Conservation (phyloP, 2,888 invertebrate genomes). For the Prosapia bicincta region DNA sequence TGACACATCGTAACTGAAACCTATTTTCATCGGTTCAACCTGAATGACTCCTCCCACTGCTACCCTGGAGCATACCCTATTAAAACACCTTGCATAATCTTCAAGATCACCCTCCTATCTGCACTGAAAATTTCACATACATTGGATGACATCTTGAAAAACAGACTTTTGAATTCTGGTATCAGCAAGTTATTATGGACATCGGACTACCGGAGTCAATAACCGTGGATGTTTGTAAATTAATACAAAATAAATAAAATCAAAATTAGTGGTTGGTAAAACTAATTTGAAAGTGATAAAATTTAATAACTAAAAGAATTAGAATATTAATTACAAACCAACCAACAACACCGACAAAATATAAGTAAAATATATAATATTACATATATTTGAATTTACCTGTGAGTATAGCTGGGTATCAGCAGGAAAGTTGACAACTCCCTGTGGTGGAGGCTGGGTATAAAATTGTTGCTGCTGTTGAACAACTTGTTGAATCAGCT, state of each 20-base stretch:
- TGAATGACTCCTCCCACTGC: neutral
- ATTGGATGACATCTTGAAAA: neutral
- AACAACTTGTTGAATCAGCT: constrained; percentile 32
- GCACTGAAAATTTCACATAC: neutral
- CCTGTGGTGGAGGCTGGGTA: constrained; percentile 44
- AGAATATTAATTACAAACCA: too few species aligned
- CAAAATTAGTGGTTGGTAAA: too few species aligned
- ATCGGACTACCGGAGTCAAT: too few species aligned
- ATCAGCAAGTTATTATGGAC: neutral
- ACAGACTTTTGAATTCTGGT: neutral
- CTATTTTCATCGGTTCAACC: neutral
- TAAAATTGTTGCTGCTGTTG: constrained; percentile 37
- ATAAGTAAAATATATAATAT: too few species aligned
- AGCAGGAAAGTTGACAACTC: constrained; percentile 43
- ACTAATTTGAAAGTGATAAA: too few species aligned
- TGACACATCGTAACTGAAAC: neutral
- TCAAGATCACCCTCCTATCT: neutral
- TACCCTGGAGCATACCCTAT: neutral
- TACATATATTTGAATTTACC: too few species aligned
- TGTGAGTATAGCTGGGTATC: constrained; percentile 1
- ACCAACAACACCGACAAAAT: too few species aligned
- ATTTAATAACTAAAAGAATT: too few species aligned
- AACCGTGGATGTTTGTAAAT: too few species aligned
- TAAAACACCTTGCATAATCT: neutral
- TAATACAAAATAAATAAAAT: too few species aligned